Conservation (phyloP, 2,888 invertebrate species). For the Brenthis daphne region DNA sequence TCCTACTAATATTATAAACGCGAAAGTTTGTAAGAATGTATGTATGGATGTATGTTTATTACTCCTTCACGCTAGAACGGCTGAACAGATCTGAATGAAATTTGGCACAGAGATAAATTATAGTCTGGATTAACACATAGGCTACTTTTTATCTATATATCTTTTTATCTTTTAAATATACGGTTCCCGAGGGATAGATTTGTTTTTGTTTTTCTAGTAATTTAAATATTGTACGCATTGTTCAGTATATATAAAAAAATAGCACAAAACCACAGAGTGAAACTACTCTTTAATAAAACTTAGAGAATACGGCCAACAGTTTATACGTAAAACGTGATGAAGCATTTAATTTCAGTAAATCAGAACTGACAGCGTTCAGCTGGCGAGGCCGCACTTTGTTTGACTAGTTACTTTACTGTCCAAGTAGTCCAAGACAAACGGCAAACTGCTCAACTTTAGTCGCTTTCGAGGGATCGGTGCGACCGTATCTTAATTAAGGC, state of each 20-base stretch:
- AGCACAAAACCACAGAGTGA: background rate
- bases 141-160: no score
- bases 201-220: background rate
- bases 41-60: no score
- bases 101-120: no score
- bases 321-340: constrained; percentile 52
- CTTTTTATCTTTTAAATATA: no score
- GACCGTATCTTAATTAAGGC: constrained; percentile 34
- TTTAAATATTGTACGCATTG: background rate
- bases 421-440: constrained; percentile 76
- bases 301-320: constrained; percentile 19
- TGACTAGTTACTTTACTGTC: constrained; percentile 71
- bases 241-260: background rate
- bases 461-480: constrained; percentile 24
- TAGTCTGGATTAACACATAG: no score
- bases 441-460: constrained; percentile 66
- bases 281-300: background rate
- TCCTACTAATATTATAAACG: no score
- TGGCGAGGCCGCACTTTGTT: constrained; percentile 56
- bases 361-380: constrained; percentile 43
- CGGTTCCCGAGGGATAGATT: no score
- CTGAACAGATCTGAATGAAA: no score
- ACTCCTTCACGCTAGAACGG: no score
- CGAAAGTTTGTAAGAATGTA: no score
- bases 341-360: constrained; percentile 64